Conservation (phyloP, 2,888 invertebrate genomes). For the Ganaspis brasiliensis region DNA sequence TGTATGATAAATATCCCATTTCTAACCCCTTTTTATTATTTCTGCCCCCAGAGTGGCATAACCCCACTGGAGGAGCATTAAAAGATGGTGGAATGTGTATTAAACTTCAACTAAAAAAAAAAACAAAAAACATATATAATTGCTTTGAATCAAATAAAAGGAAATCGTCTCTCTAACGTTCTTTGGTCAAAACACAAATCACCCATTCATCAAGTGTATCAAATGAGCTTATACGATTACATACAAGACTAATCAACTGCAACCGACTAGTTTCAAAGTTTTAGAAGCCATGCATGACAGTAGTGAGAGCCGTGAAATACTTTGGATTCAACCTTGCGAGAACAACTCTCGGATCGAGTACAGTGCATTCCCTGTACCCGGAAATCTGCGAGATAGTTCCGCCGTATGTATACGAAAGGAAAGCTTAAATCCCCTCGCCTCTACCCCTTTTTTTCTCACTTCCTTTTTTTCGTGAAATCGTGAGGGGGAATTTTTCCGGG, state of each 20-base stretch:
- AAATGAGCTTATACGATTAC: not conserved
- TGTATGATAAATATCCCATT: too few species aligned
- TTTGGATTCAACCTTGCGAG: constrained; percentile 9
- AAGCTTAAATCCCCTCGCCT: constrained; percentile 13
- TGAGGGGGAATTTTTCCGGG: constrained; percentile 58
- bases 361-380: constrained; percentile 25
- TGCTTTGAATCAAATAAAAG: too few species aligned
- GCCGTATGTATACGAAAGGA: constrained; percentile 14
- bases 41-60: too few species aligned
- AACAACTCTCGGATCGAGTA: constrained; percentile 12
- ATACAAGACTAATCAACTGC: not conserved
- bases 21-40: too few species aligned
- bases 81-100: too few species aligned
- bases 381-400: constrained; percentile 38
- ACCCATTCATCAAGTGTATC: not conserved
- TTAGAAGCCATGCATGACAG: not conserved
- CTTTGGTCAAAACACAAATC: too few species aligned
- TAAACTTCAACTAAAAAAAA: too few species aligned
- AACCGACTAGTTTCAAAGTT: not conserved
- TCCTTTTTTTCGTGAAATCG: constrained; percentile 22
- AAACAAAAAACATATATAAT: too few species aligned
- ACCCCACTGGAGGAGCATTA: too few species aligned
- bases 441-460: constrained; percentile 18
- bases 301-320: not conserved
- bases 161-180: too few species aligned